Conservation (phyloP, 2,888 invertebrate species). For the Subacronicta megacephala region DNA sequence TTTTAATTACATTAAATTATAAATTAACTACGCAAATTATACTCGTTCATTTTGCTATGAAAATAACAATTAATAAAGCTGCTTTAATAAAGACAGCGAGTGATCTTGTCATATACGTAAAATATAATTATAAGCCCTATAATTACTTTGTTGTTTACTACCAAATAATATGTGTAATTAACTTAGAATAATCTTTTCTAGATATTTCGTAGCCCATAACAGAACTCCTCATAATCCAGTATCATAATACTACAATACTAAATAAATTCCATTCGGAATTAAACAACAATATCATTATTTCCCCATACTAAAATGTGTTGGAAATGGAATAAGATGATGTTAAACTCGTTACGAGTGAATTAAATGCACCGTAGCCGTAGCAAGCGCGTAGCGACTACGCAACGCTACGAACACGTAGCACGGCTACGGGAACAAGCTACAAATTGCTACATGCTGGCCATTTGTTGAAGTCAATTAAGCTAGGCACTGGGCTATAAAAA, state of each 20-base stretch:
- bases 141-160: too few relatives aligned
- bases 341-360: conserved; percentile 53
- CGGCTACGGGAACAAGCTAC: conserved; percentile 62
- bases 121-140: background rate
- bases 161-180: too few relatives aligned
- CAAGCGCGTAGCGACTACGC: conserved; percentile 35
- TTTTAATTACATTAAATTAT: conserved; percentile 40
- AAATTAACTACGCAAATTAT: conserved; percentile 30
- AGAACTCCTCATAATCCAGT: conserved; percentile 2
- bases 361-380: conserved; percentile 45
- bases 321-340: conserved; percentile 51
- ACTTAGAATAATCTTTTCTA: background rate
- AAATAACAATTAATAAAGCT: conserved; percentile 50
- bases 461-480: conserved; percentile 65
- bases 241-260: conserved; percentile 19
- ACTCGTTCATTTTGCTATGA: conserved; percentile 36
- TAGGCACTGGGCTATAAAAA: conserved; percentile 54
- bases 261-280: conserved; percentile 30
- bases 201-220: background rate
- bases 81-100: conserved; percentile 25
- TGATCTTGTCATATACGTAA: background rate
- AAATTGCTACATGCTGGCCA: conserved; percentile 59
- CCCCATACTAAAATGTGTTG: conserved; percentile 34
- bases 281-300: conserved; percentile 36
- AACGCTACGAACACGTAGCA: conserved; percentile 56